Percentiles rank a stretch among this genome's conserved stretches.
phyloP scores from a whole-genome alignment of 2,113 vertebrate genomes.

The Callopanchax toddi region DNA sequence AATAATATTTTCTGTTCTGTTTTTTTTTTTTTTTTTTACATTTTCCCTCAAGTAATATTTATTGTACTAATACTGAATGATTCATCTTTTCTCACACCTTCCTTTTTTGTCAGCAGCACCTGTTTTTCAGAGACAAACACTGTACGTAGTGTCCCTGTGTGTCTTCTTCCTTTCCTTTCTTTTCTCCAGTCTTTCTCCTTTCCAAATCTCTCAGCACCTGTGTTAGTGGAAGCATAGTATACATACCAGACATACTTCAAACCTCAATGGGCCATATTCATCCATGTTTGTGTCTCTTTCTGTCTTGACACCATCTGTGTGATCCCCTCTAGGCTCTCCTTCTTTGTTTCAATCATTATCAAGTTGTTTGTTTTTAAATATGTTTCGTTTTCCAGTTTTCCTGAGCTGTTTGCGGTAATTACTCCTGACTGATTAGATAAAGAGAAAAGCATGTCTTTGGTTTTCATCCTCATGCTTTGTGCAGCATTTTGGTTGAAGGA shows the following conservation, averaged over 20 bases:
- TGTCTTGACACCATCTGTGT: constrained; percentile 40
- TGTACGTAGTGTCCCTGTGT: constrained; percentile 20
- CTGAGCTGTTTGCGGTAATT: not conserved
- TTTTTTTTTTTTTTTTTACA: not conserved
- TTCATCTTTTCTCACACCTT: not conserved
- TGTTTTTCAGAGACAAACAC: constrained; percentile 29
- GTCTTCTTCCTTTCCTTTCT: constrained; percentile 36
- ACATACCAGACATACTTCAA: constrained; percentile 75
- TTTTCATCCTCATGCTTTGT: constrained; percentile 36
- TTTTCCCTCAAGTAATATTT: not conserved
- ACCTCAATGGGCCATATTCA: constrained; percentile 72
- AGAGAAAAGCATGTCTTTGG: constrained; percentile 16
- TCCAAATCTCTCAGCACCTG: constrained; percentile 64
- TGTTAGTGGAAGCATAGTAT: constrained; percentile 74
- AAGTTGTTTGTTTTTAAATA: constrained; percentile 15
- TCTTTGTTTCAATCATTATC: too few species aligned
- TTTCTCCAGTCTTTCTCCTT: constrained; percentile 26
- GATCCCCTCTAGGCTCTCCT: not conserved
- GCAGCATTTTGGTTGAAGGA: constrained; percentile 5
- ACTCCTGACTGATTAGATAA: not conserved
- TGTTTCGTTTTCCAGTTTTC: constrained; percentile 1
- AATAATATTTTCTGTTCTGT: not conserved
- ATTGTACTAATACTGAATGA: not conserved
- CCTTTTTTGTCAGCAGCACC: constrained; percentile 36
- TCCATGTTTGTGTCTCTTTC: constrained; percentile 29